Percentiles rank a stretch among this genome's conserved stretches.
These are phyloP conservation scores for Eristalinus aeneus DNA, from an alignment of 2,888 invertebrate genomes.

Conservation along the genomic window DNA sequence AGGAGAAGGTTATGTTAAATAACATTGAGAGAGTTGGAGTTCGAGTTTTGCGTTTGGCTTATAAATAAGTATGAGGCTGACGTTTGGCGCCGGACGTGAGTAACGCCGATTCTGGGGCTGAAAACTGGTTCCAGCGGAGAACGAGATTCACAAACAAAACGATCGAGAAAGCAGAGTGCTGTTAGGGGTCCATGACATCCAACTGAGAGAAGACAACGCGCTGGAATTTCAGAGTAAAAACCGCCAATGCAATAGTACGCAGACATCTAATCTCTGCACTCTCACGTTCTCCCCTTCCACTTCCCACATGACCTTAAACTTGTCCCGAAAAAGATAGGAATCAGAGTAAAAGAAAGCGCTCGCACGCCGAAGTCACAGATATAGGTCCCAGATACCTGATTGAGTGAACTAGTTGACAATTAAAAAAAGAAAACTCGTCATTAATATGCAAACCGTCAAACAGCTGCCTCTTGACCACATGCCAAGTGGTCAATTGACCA, in stretches of 20 bases:
- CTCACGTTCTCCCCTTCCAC: neutral
- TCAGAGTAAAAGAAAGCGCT: conserved; percentile 29
- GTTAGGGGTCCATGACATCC: neutral
- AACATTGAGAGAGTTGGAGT: conserved; percentile 24
- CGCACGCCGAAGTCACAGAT: neutral
- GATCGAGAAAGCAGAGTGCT: neutral
- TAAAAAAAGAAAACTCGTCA: conserved; percentile 29
- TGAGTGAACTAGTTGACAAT: conserved; percentile 53
- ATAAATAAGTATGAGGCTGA: conserved; percentile 39
- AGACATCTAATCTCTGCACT: neutral
- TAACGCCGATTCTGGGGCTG: neutral
- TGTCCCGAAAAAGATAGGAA: neutral
- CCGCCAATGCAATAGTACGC: neutral
- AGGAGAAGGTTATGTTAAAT: conserved; percentile 21
- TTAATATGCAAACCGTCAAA: conserved; percentile 24
- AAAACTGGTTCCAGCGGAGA: neutral
- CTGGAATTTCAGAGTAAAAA: neutral
- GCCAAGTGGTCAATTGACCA: neutral
- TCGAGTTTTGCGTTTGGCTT: conserved; percentile 8
- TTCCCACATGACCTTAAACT: neutral
- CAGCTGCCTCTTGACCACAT: neutral
- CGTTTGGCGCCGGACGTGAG: neutral
- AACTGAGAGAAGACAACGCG: neutral
- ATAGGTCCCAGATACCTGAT: conserved; percentile 14
- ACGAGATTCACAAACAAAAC: neutral